Percentiles rank a stretch among this genome's conserved stretches.
Conservation (phyloP, 2,113 vertebrate species). For the Tragelaphus scriptus region DNA sequence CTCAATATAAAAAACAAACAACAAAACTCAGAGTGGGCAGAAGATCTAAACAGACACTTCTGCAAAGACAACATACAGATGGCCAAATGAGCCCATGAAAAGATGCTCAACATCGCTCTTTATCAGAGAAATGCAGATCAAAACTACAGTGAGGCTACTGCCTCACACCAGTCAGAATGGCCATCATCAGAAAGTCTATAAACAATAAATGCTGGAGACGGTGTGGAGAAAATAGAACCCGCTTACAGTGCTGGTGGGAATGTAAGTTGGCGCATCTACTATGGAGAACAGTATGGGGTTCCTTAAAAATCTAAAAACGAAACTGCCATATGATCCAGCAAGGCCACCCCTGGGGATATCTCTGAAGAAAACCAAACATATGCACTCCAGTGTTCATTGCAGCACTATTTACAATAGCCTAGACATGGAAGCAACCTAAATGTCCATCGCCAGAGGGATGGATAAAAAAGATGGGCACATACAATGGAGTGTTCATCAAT, state of each 20-base stretch:
- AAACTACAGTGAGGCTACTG: neutral
- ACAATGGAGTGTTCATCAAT: neutral
- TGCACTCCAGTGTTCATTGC: fast-evolving
- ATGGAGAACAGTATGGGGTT: neutral
- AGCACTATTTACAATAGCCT: neutral
- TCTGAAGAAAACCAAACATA: neutral
- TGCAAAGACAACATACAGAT: neutral
- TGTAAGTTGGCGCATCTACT: neutral
- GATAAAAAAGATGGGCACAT: neutral
- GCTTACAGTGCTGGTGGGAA: neutral
- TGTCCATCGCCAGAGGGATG: neutral
- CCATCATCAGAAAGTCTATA: neutral
- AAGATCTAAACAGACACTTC: neutral
- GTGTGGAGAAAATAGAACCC: neutral
- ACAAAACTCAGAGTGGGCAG: neutral
- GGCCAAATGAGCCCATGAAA: neutral
- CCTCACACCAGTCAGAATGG: neutral
- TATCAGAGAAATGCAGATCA: neutral
- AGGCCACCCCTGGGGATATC: neutral
- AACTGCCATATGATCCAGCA: neutral
- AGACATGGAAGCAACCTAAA: neutral
- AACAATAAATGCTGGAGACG: neutral
- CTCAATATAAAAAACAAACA: neutral
- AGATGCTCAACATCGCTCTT: neutral
- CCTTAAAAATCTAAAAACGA: neutral